Conservation (phyloP, 2,797 vertebrate species). For the Clarias fuscus region DNA sequence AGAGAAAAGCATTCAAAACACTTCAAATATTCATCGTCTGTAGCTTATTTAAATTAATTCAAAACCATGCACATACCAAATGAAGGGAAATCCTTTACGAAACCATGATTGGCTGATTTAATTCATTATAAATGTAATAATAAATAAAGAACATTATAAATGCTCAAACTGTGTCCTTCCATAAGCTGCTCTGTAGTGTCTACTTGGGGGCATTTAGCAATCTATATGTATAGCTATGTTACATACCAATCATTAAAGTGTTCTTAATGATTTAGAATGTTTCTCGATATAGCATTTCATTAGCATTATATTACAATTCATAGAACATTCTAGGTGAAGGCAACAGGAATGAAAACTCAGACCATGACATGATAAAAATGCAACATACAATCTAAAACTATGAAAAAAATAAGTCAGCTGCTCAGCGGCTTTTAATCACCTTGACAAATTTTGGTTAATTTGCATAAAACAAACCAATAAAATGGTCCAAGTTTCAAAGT, state of each 20-base stretch:
- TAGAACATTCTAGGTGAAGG: slow-evolving; percentile 30
- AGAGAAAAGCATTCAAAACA: slow-evolving; percentile 30
- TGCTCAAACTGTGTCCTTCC: slow-evolving; percentile 14
- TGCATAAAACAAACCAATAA: slow-evolving; percentile 31
- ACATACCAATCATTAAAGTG: slow-evolving; percentile 17
- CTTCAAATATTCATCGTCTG: slow-evolving; percentile 27
- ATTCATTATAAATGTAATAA: slow-evolving; percentile 12
- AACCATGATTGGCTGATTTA: slow-evolving; percentile 31
- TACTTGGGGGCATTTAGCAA: background rate
- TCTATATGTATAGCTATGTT: slow-evolving; percentile 5
- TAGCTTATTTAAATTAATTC: slow-evolving; percentile 43
- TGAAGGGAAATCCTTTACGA: slow-evolving; percentile 27
- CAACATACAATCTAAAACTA: background rate
- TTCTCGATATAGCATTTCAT: background rate
- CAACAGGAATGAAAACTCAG: slow-evolving; percentile 9
- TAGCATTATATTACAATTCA: slow-evolving; percentile 16
- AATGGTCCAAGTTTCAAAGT: slow-evolving; percentile 4
- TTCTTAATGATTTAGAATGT: slow-evolving; percentile 10
- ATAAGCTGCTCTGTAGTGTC: slow-evolving; percentile 36
- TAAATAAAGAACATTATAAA: slow-evolving; percentile 7
- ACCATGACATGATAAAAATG: slow-evolving; percentile 8
- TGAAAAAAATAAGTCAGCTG: slow-evolving; percentile 14
- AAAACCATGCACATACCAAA: slow-evolving; percentile 53
- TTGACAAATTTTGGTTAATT: slow-evolving; percentile 25
- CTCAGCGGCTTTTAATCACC: slow-evolving; percentile 25